Evolutionary conservation across 2,888 invertebrate species (phyloP), one percentile per base, ranked within the genome.

Genomic region (Empis stercorea): DNA sequence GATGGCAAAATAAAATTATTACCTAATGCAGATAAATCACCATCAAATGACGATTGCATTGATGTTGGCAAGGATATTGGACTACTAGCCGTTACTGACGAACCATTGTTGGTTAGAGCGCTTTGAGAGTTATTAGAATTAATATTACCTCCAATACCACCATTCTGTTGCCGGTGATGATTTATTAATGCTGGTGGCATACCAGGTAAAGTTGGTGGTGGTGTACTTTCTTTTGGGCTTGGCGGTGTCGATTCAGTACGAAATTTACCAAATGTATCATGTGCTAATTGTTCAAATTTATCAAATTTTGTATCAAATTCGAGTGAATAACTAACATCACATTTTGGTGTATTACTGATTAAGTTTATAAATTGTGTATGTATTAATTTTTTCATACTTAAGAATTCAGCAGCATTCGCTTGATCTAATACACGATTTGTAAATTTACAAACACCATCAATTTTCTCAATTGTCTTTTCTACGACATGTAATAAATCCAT

Each of bases 401-500:
- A 78, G 57, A 91, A 81, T 71, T 92, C 91, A 6, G 84, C 79
- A 23, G 84, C 83, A 63, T 88, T 91, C 23, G 91, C 91, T 60
- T 85, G 81, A 53, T 86, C 84, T 48, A 92, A 71, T 42, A 93
- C 76, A 55, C 87, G 79, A 14, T 81, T 76, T 0, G 91, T 83
- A 63, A 91, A 94, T 58, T 83, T 82, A 61, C 86, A 86, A 10
- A 91, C 91, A 61, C 87, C 86, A 60, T 89, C 87, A 52, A 93
- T 81, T 58, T 85, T 82, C 52, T 84, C 85, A 52, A 86, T 81
- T 5, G 84, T 84, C 62, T 87, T 88, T 58, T 87, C 89, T 47
- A 92, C 79, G 50, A 80, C 80, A 61, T 87, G 84, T 61, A 84
- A 81, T 51, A 85, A 74, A 62, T 92, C 91, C 91, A 93, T 93